phyloP scores from a whole-genome alignment of 2,888 invertebrate species.

The Phortica okadai region DNA sequence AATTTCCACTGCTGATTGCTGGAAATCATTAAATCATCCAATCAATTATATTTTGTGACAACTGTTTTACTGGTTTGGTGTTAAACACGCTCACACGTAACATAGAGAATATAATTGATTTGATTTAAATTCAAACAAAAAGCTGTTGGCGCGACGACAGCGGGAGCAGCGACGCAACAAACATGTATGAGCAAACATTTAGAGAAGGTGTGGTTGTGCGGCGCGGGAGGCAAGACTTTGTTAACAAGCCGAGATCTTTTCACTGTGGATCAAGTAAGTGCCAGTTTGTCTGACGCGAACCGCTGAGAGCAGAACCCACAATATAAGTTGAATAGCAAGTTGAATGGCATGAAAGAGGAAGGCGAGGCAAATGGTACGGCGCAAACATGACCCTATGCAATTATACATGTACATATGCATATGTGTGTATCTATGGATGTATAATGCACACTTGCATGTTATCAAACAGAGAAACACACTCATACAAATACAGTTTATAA shows the following conservation, averaged over 20 bases:
- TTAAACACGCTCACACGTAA: conserved; percentile 22
- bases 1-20: conserved; percentile 19
- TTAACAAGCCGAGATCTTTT: conserved; percentile 52
- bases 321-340: conserved; percentile 14
- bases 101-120: conserved; percentile 6
- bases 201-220: neutral
- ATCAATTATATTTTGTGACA: conserved; percentile 16
- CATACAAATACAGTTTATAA: neutral
- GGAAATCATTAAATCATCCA: conserved; percentile 8
- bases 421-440: neutral
- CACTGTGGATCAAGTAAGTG: conserved; percentile 66
- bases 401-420: neutral
- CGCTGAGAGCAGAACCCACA: conserved; percentile 52
- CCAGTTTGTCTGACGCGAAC: conserved; percentile 68
- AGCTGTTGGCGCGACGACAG: neutral
- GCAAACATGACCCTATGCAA: neutral
- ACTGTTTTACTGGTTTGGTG: neutral
- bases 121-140: conserved; percentile 7
- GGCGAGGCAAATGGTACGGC: neutral
- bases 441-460: neutral
- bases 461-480: conserved; percentile 2
- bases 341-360: neutral
- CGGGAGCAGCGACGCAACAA: neutral
- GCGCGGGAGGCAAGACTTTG: conserved; percentile 54
- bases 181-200: neutral